Evolutionary conservation across 2,888 invertebrate species (phyloP).

Genomic region (Cataglyphis cursor): DNA sequence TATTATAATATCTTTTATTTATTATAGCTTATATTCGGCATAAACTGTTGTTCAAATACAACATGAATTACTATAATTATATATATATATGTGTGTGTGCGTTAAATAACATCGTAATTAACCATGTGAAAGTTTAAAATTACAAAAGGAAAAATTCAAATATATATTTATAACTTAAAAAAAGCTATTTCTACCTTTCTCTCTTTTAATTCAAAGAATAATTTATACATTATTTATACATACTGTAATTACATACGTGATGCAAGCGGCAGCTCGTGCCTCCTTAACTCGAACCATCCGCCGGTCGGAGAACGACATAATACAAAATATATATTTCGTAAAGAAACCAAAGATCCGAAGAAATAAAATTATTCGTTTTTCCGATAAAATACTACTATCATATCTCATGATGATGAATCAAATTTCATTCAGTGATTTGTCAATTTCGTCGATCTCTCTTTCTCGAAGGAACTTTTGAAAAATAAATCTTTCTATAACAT

Average conservation of each 20-base stretch:
- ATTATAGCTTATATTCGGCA: neutral
- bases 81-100: neutral
- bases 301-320: neutral
- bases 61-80: neutral
- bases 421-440: neutral
- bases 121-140: neutral
- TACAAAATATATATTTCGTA: neutral
- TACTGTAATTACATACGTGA: neutral
- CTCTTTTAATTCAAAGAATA: constrained; percentile 7
- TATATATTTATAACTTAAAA: neutral
- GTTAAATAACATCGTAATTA: neutral
- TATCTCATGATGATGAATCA: neutral
- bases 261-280: constrained; percentile 23
- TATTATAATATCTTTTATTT: constrained; percentile 3
- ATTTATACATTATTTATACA: constrained; percentile 16
- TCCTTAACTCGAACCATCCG: constrained; percentile 7
- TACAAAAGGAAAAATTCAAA: neutral
- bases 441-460: neutral
- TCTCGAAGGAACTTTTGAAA: neutral
- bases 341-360: neutral
- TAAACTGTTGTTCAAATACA: neutral
- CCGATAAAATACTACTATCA: neutral
- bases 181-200: neutral
- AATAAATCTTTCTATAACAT: neutral
- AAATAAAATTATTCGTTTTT: neutral